Evolutionary conservation across 64 coral and sea anemone genomes (phyloP).

Genomic region (Stylophora pistillata): DNA sequence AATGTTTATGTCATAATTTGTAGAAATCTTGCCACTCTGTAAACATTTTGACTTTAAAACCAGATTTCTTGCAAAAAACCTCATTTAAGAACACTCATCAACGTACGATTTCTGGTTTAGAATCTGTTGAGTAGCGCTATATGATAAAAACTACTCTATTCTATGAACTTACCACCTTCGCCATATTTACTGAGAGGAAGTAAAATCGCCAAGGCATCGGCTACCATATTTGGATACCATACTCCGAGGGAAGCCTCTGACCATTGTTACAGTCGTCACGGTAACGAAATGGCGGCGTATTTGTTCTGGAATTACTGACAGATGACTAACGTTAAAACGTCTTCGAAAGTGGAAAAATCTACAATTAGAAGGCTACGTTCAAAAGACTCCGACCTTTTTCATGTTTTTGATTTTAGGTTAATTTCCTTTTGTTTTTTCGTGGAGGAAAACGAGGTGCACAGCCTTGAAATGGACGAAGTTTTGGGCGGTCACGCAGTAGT

Average conservation of each 20-base stretch:
- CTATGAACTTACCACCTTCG: slow-evolving; percentile 67
- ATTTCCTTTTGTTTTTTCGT: background rate
- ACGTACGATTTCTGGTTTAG: background rate
- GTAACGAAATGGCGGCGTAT: slow-evolving; percentile 89
- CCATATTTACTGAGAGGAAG: slow-evolving; percentile 61
- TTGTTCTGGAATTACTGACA: slow-evolving; percentile 85
- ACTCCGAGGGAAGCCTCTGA: slow-evolving; percentile 75
- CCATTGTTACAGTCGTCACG: slow-evolving; percentile 90
- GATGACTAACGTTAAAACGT: background rate
- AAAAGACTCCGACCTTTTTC: background rate
- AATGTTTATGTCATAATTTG: background rate
- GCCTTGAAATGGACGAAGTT: slow-evolving; percentile 24
- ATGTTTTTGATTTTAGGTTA: background rate
- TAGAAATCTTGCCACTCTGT: background rate
- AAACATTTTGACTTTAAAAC: background rate
- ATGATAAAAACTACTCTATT: background rate
- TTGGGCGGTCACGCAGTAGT: slow-evolving; percentile 30
- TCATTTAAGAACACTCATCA: background rate
- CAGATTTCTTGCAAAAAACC: background rate
- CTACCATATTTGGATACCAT: slow-evolving; percentile 63
- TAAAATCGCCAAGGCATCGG: slow-evolving; percentile 24
- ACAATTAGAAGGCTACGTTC: background rate
- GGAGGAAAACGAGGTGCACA: background rate
- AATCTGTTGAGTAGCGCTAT: background rate
- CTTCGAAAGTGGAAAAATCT: slow-evolving; percentile 1